These are phyloP conservation scores for Serrognathus titanus DNA, from an alignment of 2,888 invertebrate genomes.

Conservation along the genomic window DNA sequence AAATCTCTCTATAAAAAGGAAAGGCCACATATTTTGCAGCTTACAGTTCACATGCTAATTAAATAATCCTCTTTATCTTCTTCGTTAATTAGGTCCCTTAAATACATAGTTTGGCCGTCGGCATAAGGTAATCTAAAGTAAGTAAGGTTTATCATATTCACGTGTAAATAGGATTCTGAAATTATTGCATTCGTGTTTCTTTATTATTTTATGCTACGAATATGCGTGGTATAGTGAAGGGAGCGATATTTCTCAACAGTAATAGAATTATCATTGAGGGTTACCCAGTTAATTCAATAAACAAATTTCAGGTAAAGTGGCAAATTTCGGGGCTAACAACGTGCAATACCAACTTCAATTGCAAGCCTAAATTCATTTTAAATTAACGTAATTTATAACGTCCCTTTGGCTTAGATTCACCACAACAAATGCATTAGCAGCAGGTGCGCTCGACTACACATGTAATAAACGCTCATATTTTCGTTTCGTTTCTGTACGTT, in stretches of 20 bases:
- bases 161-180: too few species aligned
- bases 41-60: constrained; percentile 44
- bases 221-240: too few species aligned
- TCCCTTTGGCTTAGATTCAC: constrained; percentile 25
- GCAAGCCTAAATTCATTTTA: constrained; percentile 22
- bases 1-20: not conserved
- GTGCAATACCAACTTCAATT: constrained; percentile 8
- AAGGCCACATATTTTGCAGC: constrained; percentile 26
- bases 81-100: constrained; percentile 39
- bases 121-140: too few species aligned
- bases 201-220: too few species aligned
- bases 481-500: constrained; percentile 15
- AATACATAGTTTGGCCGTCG: constrained; percentile 22
- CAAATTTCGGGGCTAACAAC: too few species aligned
- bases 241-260: too few species aligned
- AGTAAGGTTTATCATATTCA: too few species aligned
- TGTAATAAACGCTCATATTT: constrained; percentile 25
- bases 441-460: constrained; percentile 23
- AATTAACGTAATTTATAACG: constrained; percentile 27
- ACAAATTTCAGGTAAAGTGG: too few species aligned
- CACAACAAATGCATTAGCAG: constrained; percentile 27
- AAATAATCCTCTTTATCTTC: constrained; percentile 41
- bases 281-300: too few species aligned
- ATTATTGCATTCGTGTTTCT: too few species aligned
- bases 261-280: too few species aligned